Evolutionary conservation across 1,140 invertebrate species (phyloP), one percentile per base, ranked within the genome.

Genomic region (Trissolcus basalis): DNA sequence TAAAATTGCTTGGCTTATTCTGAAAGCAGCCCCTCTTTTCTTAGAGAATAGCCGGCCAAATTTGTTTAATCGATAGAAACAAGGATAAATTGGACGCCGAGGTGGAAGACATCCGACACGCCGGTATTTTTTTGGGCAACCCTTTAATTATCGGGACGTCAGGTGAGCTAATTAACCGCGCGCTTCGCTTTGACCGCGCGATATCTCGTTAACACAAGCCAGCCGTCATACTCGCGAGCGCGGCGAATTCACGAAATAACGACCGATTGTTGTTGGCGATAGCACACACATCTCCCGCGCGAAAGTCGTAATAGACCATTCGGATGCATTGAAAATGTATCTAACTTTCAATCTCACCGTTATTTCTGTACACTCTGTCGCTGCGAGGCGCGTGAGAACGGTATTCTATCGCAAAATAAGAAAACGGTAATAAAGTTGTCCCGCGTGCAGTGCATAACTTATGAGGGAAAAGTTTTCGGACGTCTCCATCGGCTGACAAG

Each of bases 1-100:
- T 75, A 44, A 50, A 59, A 58, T 59, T 49, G 12, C 19, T 16
- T 39, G 10, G 13, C 56, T 68, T 14, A 55, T 14, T 67, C 56
- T 39, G 9, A 54, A 27, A 14, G 41, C 41, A 27, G n/a, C 35
- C 8, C 5, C 32, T 44, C 9, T 27, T 60, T 68, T 68, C 35
- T 36, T 58, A 82, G 84, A 83, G 80, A 55, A 81, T 84, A 53
- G 82, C 82, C 12, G 80, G 82, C 67, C 81, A 85, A 65, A 75
- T 85, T 44, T 85, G 82, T 71, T 69, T 85, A 76, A 82, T 86
- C 67, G 85, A 85, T 77, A 81, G 77, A 77, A 77, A 85, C 50
- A 59, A 54, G 48, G 58, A 80, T 43, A 83, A 79, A 75, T 78
- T 82, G 70, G 72, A 78, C 12, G 83, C 83, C 49, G 83, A 86